Percentiles rank a stretch among this genome's conserved stretches.
These are phyloP conservation scores for Brienomyrus brachyistius DNA, from an alignment of 2,113 vertebrate species.

Conservation along the genomic window DNA sequence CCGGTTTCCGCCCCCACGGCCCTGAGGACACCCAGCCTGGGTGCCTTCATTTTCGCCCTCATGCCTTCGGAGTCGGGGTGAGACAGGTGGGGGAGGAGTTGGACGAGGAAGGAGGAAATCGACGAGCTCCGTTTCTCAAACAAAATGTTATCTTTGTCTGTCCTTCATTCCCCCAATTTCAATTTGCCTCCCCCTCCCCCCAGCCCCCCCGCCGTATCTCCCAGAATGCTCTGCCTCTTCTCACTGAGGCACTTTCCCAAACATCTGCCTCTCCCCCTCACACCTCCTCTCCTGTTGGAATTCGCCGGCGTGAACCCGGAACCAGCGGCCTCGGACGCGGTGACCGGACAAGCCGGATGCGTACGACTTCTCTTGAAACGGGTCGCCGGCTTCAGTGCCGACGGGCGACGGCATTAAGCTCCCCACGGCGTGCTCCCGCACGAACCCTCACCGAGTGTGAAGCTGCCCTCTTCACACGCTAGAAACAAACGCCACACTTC, in stretches of 20 bases:
- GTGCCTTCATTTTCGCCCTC: neutral
- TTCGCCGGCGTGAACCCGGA: neutral
- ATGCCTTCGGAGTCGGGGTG: neutral
- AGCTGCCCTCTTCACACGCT: neutral
- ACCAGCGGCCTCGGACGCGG: neutral
- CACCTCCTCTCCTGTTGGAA: neutral
- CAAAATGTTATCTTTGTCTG: neutral
- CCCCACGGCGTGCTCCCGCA: neutral
- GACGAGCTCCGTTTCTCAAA: neutral
- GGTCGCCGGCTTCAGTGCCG: neutral
- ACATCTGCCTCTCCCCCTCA: neutral
- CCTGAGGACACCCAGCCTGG: neutral
- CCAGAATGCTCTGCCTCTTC: neutral
- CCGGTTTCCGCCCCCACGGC: neutral
- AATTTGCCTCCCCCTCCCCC: neutral
- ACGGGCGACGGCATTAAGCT: neutral
- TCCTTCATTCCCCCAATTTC: neutral
- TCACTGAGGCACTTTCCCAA: neutral
- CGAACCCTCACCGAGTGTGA: neutral
- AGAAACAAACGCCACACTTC: neutral
- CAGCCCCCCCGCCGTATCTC: neutral
- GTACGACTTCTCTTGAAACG: neutral
- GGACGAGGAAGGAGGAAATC: neutral
- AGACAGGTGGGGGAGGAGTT: neutral
- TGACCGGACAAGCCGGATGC: neutral